Conservation (phyloP, 2,797 vertebrate genomes). For the Hippoglossus hippoglossus region DNA sequence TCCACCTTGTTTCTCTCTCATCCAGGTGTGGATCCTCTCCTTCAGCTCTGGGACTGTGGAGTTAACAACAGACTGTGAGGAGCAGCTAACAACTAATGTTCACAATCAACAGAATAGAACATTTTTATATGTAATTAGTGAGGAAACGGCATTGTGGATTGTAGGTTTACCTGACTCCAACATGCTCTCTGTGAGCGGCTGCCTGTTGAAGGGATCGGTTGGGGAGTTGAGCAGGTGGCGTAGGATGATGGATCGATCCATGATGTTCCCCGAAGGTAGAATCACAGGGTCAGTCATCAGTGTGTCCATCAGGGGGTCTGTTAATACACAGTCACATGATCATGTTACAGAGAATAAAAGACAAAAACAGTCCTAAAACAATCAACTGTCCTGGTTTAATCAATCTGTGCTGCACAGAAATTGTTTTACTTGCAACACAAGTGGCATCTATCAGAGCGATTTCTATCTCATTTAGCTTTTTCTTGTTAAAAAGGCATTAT, state of each 20-base stretch:
- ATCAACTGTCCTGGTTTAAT: not conserved
- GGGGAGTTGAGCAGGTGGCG: slow-evolving; percentile 97
- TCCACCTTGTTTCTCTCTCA: slow-evolving; percentile 93
- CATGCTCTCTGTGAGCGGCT: slow-evolving; percentile 97
- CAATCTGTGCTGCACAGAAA: not conserved
- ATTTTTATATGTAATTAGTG: not conserved
- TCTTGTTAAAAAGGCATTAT: not conserved
- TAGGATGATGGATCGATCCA: slow-evolving; percentile 97
- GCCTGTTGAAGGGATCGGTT: slow-evolving; percentile 98
- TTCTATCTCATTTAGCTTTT: not conserved
- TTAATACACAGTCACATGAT: slow-evolving; percentile 24
- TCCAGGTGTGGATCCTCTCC: slow-evolving; percentile 97
- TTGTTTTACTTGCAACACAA: not conserved
- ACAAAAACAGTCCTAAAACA: not conserved
- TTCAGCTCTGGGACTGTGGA: slow-evolving; percentile 95
- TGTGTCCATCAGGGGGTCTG: slow-evolving; percentile 99
- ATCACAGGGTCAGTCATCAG: slow-evolving; percentile 98
- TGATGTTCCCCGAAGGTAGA: slow-evolving; percentile 95
- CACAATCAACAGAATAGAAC: not conserved
- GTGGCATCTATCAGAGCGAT: not conserved
- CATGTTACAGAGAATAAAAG: not conserved
- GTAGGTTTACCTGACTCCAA: slow-evolving; percentile 92
- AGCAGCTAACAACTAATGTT: not conserved
- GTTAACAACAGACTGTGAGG: slow-evolving; percentile 33
- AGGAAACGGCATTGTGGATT: not conserved